Evolutionary conservation across 2,888 invertebrate species (phyloP).

Genomic region (Parthenolecanium corni): DNA sequence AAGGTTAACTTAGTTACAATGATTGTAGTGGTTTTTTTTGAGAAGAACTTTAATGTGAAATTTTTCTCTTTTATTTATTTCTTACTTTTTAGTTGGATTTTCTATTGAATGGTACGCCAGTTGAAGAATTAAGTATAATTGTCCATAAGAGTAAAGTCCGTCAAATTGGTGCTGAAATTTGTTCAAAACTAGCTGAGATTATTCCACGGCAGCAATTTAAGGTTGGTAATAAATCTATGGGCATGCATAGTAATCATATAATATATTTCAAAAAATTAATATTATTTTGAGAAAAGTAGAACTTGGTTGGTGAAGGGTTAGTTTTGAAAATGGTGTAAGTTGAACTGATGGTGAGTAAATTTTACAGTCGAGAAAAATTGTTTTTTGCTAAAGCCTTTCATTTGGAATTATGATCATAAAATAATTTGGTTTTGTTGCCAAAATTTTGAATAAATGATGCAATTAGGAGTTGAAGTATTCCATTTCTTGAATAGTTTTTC

Average conservation of each 20-base stretch:
- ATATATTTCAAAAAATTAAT: background rate
- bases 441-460: too few relatives aligned
- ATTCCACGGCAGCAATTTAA: slow-evolving; percentile 78
- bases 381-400: too few relatives aligned
- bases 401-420: too few relatives aligned
- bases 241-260: too few relatives aligned
- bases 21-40: too few relatives aligned
- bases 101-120: slow-evolving; percentile 61
- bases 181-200: slow-evolving; percentile 62
- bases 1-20: too few relatives aligned
- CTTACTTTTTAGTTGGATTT: slow-evolving; percentile 52
- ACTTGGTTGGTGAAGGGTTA: too few relatives aligned
- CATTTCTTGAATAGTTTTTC: background rate
- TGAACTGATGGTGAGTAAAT: too few relatives aligned
- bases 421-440: too few relatives aligned
- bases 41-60: background rate
- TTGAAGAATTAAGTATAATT: slow-evolving; percentile 76
- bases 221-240: slow-evolving; percentile 36
- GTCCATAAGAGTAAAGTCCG: slow-evolving; percentile 60
- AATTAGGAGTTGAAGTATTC: background rate
- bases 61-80: background rate
- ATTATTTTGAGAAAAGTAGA: too few relatives aligned
- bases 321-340: too few relatives aligned
- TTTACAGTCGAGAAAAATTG: too few relatives aligned
- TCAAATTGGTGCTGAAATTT: slow-evolving; percentile 54